Conservation (phyloP, 2,888 invertebrate genomes). For the Pandemis heparana region DNA sequence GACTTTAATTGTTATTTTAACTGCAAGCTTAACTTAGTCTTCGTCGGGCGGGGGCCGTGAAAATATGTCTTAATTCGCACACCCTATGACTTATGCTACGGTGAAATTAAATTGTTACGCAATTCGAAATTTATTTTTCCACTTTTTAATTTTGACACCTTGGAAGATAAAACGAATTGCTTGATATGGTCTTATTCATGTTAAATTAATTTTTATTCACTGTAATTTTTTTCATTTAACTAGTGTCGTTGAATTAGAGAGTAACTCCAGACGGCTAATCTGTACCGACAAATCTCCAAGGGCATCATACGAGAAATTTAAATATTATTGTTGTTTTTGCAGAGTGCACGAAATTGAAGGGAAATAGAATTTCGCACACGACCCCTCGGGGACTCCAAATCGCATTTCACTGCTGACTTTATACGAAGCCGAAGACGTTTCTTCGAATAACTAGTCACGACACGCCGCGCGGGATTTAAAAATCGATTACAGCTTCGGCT, state of each 20-base stretch:
- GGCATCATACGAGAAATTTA: constrained; percentile 73
- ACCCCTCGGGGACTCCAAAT: constrained; percentile 69
- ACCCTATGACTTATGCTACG: constrained; percentile 81
- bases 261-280: constrained; percentile 11
- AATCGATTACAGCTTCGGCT: constrained; percentile 72
- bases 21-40: constrained; percentile 82
- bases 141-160: constrained; percentile 18
- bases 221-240: neutral
- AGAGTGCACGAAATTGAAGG: constrained; percentile 83
- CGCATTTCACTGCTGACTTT: constrained; percentile 67
- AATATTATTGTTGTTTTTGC: constrained; percentile 83
- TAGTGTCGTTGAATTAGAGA: neutral
- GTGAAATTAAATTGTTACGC: constrained; percentile 68
- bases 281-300: constrained; percentile 40
- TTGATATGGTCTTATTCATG: neutral
- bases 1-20: constrained; percentile 86
- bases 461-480: constrained; percentile 52
- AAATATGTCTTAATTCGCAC: constrained; percentile 84
- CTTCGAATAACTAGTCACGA: constrained; percentile 41
- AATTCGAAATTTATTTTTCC: constrained; percentile 56
- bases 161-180: neutral
- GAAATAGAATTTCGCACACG: constrained; percentile 78
- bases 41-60: constrained; percentile 67
- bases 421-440: constrained; percentile 59
- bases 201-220: neutral